phyloP scores from a whole-genome alignment of 2,888 invertebrate species.

The Folsomia manolachei region DNA sequence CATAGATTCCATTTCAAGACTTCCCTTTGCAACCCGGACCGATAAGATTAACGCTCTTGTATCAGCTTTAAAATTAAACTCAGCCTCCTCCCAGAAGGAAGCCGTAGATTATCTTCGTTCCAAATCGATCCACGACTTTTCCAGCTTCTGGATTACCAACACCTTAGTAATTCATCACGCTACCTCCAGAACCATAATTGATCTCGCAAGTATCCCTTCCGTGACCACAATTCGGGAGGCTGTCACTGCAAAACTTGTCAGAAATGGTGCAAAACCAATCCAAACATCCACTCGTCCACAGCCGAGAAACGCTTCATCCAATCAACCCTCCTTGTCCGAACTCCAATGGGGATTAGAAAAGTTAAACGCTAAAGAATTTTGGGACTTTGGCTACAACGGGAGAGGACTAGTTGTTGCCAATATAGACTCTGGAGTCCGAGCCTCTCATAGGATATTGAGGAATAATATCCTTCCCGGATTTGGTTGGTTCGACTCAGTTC shows the following conservation, averaged over 20 bases:
- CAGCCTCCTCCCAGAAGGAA: background rate
- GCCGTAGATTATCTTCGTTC: background rate
- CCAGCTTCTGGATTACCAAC: background rate
- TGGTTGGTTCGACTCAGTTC: background rate
- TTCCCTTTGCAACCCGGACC: background rate
- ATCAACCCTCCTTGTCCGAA: background rate
- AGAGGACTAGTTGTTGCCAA: background rate
- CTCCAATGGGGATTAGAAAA: conserved; percentile 10
- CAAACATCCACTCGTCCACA: too few species aligned
- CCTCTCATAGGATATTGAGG: background rate
- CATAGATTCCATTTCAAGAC: background rate
- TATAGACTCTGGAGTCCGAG: background rate
- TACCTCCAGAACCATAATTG: background rate
- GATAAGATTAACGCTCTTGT: conserved; percentile 4
- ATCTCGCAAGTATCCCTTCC: conserved; percentile 1
- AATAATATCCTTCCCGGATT: background rate
- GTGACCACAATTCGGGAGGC: background rate
- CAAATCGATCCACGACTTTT: background rate
- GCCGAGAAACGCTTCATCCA: background rate
- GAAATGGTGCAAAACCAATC: background rate
- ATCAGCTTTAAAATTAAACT: background rate
- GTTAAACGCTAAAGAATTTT: conserved; percentile 7
- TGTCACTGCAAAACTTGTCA: background rate
- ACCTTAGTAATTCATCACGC: conserved; percentile 9
- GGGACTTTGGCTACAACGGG: conserved; percentile 4